Evolutionary conservation across 2,113 vertebrate species (phyloP), one percentile per base, ranked within the genome.

Genomic region (Bubo scandiacus): DNA sequence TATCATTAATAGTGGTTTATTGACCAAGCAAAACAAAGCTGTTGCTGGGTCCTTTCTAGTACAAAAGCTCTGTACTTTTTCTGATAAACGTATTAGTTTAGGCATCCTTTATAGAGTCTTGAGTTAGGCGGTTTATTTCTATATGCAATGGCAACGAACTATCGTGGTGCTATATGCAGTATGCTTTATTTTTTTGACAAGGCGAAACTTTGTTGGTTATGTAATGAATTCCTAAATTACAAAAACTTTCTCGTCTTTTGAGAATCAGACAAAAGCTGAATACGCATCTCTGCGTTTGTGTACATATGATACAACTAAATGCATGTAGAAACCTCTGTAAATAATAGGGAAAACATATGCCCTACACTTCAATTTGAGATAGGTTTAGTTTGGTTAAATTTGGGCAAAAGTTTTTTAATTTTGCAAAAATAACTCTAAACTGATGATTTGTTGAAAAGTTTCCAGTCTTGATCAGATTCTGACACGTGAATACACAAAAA

Each of bases 1-100:
- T 96, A 87, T 88, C 68, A 90, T 94, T 93, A 95, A 90, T 72
- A 91, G 58, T 77, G 81, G 70, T 92, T 94, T 94, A 96, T 87
- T 95, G 93, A 96, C 73, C 57, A 85, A 89, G 70, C 20, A 73
- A 96, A 94, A 89, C 42, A 89, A 92, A 96, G 70, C 86, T 89
- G 49, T 82, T 92, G n/a, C 72, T 81, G 40, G 26, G 18, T 84
- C 13, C 38, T 79, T 94, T 91, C 63, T 85, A 82, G 14, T 91
- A 59, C 73, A 80, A 70, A 91, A 66, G n/a, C 70, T 40, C 29
- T 3, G 1, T 32, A 45, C 1, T 34, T 74, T 57, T 82, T 59
- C 42, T 89, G 86, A 81, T 40, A 54, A 86, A 86, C 84, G 3
- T 81, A 38, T 80, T 75, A 16, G 36, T 49, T 72, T 72, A 19